Base-by-base conservation (phyloP, 37 sponge, comb jelly and placozoan species). In the Ianthella basta region DNA sequence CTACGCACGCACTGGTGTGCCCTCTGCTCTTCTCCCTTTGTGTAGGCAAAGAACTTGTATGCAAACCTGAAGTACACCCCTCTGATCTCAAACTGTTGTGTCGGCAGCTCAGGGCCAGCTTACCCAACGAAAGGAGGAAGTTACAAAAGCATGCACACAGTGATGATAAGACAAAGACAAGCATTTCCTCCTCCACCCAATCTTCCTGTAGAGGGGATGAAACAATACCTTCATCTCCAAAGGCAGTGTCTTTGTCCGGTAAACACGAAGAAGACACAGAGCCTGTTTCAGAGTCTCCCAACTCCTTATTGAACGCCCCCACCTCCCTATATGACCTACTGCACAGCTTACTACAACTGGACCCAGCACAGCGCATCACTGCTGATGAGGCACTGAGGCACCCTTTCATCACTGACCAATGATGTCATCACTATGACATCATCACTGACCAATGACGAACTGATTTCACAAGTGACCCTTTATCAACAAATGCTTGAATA, bases 271-370 rank as follows among this genome's bases (percentile, higher is more conserved):
- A 44, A 44, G 8, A 44, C 50, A 44, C 50, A 44, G 50, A 44
- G 50, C 3, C 50, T 44, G 8, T 10, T 44, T 44, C 50, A 44
- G 50, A 8, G 3, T 3, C 50, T 10, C 50, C 50, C 29, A 12
- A 13, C 64, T 61, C 64, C 4, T 61, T 61, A 61, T 61, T 61
- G 24, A 10, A 38, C 60, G 72, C 91, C 25, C 94, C 97, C 19
- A 83, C 91, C n/a, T 74, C 86, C 30, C 92, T 90, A 4, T 97
- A 77, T 80, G 89, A 97, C 29, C 77, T 97, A 13, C 85, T 95
- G 55, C 32, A 84, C 53, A 81, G 89, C 27, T 93, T 94, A 33
- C 85, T 97, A 44, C 94, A 95, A 41, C 36, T 95, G 37, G 88
- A 95, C 53, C 96, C 96, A 15, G 16, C 21, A 0, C 77, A 85